Base-by-base conservation (phyloP, 2,888 invertebrate genomes). In the Drosophila hawaiiensis region DNA sequence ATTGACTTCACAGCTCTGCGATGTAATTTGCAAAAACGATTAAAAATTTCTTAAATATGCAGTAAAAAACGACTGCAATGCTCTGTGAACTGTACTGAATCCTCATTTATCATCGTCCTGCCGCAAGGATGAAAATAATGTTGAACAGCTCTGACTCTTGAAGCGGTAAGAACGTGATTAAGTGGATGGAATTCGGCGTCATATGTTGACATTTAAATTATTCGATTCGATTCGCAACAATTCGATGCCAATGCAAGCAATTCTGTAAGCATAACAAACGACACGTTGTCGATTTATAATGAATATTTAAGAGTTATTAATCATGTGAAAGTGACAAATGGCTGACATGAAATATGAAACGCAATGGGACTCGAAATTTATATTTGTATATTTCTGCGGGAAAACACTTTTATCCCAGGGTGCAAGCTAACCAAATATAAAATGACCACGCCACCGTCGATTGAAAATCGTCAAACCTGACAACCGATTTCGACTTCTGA, bases 191-290 rank as follows among this genome's bases (percentile, higher is more conserved):
- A 55, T 58, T 56, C 71, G 60, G 37, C 74, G 66, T 61, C 89
- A 84, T 64, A 82, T 87, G 80, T 87, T 79, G 77, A 75, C 84
- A 84, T 87, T 89, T 87, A 87, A 89, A 87, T 87, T 82, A 87
- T 89, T 76, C 72, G 35, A 25, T 54, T 25, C 37, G 37, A 28
- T 37, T 19, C 25, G 35, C 22, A 6, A 19, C 25, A 29, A 56
- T 39, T 39, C 76, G 54, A 22, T 47, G 52, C 43, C 47, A 54
- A 54, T 58, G 47, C 53, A 70, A 64, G 49, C 66, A 53, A 19
- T 59, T 55, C n/a, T 31, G 22, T 35, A 58, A 50, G 33, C 43
- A 56, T 41, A 53, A 37, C 39, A 60, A 60, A 47, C 68, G 60
- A 55, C 64, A 69, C 37, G 53, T 43, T 65, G 77, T 74, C 74